phyloP scores from a whole-genome alignment of 2,797 vertebrate genomes.

The Selene dorsalis region DNA sequence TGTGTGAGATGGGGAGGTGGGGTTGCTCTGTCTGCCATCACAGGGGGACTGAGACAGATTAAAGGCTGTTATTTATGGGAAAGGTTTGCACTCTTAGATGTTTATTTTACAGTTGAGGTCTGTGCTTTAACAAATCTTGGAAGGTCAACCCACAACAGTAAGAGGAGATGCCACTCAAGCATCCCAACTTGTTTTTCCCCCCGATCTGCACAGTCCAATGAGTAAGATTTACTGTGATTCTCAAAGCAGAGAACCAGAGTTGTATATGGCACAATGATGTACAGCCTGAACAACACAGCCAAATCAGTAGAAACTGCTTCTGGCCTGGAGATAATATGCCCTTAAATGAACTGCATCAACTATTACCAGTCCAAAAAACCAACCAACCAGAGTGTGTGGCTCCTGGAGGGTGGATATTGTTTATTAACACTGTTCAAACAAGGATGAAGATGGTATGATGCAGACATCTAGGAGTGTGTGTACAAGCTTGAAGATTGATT shows the following conservation, averaged over 20 bases:
- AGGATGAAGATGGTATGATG: slow-evolving; percentile 1
- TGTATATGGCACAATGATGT: slow-evolving; percentile 21
- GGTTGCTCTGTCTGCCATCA: slow-evolving; percentile 28
- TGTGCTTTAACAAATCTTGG: slow-evolving; percentile 19
- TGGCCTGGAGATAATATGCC: slow-evolving; percentile 8
- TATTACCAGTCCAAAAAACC: slow-evolving; percentile 15
- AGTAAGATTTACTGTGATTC: slow-evolving; percentile 8
- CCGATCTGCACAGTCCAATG: background rate
- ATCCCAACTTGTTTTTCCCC: slow-evolving; percentile 31
- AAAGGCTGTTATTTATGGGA: slow-evolving; percentile 66
- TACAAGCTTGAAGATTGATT: background rate
- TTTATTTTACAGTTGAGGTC: slow-evolving; percentile 64
- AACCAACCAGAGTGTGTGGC: background rate
- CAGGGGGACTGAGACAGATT: slow-evolving; percentile 57
- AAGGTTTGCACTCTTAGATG: slow-evolving; percentile 55
- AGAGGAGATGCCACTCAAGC: slow-evolving; percentile 29
- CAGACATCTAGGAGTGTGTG: background rate
- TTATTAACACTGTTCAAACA: background rate
- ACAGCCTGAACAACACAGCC: slow-evolving; percentile 2
- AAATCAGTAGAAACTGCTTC: slow-evolving; percentile 1
- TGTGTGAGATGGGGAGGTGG: slow-evolving; percentile 1
- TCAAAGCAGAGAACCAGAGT: background rate
- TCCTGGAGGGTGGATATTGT: background rate
- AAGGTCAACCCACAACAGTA: slow-evolving; percentile 34
- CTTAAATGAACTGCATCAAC: slow-evolving; percentile 29